These are phyloP conservation scores for Pleuronectes platessa DNA, from an alignment of 2,113 vertebrate species.

Conservation along the genomic window DNA sequence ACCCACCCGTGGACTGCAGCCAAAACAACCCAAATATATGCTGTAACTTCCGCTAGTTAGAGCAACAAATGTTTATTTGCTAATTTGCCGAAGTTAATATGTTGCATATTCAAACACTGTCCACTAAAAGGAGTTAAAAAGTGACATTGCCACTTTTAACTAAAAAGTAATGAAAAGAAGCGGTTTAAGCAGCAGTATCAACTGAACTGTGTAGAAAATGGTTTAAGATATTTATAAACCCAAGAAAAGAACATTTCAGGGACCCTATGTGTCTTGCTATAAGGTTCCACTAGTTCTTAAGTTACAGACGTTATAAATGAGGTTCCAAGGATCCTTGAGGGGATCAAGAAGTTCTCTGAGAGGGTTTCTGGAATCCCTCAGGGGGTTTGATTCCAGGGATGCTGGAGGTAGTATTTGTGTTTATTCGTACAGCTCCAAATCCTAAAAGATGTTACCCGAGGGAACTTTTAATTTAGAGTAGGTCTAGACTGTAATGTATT, in stretches of 20 bases:
- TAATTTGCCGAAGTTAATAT: background rate
- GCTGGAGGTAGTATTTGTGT: background rate
- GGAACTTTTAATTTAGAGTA: too few species aligned
- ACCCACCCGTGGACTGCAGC: conserved; percentile 41
- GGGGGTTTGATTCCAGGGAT: too few species aligned
- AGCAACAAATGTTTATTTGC: background rate
- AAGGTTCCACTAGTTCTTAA: background rate
- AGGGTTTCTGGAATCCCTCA: background rate
- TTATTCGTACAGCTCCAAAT: background rate
- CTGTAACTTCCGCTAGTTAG: conserved; percentile 13
- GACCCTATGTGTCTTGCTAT: background rate
- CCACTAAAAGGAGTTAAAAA: background rate
- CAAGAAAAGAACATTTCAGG: too few species aligned
- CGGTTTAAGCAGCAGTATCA: too few species aligned
- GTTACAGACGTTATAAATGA: conserved; percentile 6
- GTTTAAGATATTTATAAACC: background rate
- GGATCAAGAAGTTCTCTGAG: background rate
- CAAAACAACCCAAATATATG: conserved; percentile 45
- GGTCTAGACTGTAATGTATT: too few species aligned
- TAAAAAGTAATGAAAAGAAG: background rate
- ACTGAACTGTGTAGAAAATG: background rate
- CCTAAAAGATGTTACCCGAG: background rate
- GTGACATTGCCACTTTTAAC: background rate
- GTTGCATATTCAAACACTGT: background rate
- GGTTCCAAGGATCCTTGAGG: conserved; percentile 9